phyloP scores from a whole-genome alignment of 1,140 invertebrate genomes.

The Drosophila lini region DNA sequence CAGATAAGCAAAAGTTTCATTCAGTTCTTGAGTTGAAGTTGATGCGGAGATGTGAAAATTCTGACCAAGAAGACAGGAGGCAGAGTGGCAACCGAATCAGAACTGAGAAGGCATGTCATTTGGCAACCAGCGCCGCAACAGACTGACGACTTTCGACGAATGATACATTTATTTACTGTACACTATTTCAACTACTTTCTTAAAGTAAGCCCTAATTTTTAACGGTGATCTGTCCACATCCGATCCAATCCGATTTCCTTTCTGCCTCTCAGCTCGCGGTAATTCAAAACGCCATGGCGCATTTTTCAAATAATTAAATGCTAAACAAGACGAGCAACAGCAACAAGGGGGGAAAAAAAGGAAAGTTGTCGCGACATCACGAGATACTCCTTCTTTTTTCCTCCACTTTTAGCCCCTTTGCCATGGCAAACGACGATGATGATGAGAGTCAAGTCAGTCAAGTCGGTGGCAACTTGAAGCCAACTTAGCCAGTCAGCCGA shows the following conservation, averaged over 20 bases:
- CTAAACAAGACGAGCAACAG: slow-evolving; percentile 9
- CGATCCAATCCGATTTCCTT: slow-evolving; percentile 8
- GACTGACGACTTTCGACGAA: slow-evolving; percentile 15
- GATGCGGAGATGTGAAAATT: slow-evolving; percentile 43
- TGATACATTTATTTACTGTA: too few relatives aligned
- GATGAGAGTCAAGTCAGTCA: slow-evolving; percentile 66
- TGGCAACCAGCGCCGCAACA: slow-evolving; percentile 54
- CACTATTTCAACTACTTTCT: not conserved
- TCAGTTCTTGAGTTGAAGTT: slow-evolving; percentile 37
- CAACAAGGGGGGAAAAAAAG: slow-evolving; percentile 5
- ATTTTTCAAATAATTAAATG: slow-evolving; percentile 66
- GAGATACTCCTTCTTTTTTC: slow-evolving; percentile 10
- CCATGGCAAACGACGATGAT: slow-evolving; percentile 29
- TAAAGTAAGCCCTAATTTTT: not conserved
- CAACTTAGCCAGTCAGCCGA: slow-evolving; percentile 54
- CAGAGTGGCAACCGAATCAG: slow-evolving; percentile 46
- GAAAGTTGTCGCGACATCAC: slow-evolving; percentile 27
- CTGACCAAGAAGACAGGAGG: slow-evolving; percentile 1
- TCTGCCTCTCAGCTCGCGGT: slow-evolving; percentile 13
- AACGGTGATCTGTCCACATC: slow-evolving; percentile 3
- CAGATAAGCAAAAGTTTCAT: slow-evolving; percentile 73
- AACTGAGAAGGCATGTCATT: slow-evolving; percentile 75
- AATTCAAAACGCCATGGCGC: slow-evolving; percentile 35
- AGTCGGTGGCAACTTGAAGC: slow-evolving; percentile 62
- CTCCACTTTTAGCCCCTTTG: slow-evolving; percentile 1